phyloP scores from a whole-genome alignment of 35 echinoderm and acorn worm species.

The Heliocidaris tuberculata region DNA sequence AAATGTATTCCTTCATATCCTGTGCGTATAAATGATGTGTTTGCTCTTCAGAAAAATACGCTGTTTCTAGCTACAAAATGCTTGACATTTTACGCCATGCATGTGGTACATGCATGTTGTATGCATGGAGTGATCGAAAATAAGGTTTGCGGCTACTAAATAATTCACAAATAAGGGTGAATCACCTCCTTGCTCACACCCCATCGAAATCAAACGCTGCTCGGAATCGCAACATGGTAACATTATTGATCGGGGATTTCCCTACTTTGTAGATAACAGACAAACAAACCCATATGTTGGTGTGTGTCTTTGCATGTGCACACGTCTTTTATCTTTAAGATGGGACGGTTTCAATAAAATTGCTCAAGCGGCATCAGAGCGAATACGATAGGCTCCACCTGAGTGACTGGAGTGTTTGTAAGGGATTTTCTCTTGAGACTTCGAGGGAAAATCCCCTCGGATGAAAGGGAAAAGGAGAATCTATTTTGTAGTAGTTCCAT shows the following conservation, averaged over 20 bases:
- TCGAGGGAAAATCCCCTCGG: not conserved
- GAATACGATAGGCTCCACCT: not conserved
- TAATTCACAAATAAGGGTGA: no score
- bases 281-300: not conserved
- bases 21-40: no score
- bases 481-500: not conserved
- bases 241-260: not conserved
- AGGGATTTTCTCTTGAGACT: not conserved
- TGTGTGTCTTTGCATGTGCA: not conserved
- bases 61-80: not conserved
- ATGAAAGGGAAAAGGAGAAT: not conserved
- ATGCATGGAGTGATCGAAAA: no score
- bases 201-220: no score
- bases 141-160: no score
- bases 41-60: no score
- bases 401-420: not conserved
- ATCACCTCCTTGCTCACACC: no score
- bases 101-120: not conserved
- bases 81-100: not conserved
- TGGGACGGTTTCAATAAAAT: not conserved
- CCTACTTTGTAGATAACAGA: not conserved
- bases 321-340: not conserved
- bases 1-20: no score
- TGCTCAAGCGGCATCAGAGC: not conserved
- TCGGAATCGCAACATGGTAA: not conserved